These are phyloP conservation scores for Strigops habroptila DNA, from an alignment of 2,113 vertebrate species.

Conservation along the genomic window DNA sequence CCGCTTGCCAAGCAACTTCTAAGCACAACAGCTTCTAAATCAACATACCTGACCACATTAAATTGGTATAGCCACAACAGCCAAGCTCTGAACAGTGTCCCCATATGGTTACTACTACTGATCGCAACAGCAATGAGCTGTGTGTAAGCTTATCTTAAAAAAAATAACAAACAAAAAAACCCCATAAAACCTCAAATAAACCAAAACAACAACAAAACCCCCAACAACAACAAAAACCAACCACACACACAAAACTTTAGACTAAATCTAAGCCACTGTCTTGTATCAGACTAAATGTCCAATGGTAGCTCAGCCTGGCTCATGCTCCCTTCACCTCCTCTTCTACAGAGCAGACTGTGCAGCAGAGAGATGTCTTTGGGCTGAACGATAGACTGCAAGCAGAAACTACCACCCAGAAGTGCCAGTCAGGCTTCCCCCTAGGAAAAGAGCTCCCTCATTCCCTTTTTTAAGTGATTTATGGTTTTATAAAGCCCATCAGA, in stretches of 20 bases:
- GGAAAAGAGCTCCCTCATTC: not conserved
- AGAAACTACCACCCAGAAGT: not conserved
- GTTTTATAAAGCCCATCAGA: not conserved
- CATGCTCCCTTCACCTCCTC: not conserved
- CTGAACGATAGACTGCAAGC: not conserved
- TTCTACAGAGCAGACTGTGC: not conserved
- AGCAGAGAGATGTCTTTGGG: not conserved
- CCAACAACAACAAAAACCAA: not conserved
- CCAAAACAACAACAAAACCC: not conserved
- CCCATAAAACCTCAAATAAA: accelerated
- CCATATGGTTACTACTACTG: not conserved
- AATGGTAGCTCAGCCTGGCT: not conserved
- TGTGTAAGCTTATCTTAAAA: not conserved
- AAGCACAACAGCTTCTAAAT: not conserved
- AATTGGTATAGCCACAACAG: not conserved
- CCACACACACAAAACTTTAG: not conserved
- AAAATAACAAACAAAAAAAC: too few species aligned
- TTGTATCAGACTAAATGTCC: not conserved
- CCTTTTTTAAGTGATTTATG: not conserved
- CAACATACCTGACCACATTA: not conserved
- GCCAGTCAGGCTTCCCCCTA: accelerated
- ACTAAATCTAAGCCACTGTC: not conserved
- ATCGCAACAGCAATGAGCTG: not conserved
- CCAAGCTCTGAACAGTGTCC: not conserved
- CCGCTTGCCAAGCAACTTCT: not conserved